Evolutionary conservation across 2,113 vertebrate genomes (phyloP), one percentile per base, ranked within the genome.

Genomic region (Pionites leucogaster): DNA sequence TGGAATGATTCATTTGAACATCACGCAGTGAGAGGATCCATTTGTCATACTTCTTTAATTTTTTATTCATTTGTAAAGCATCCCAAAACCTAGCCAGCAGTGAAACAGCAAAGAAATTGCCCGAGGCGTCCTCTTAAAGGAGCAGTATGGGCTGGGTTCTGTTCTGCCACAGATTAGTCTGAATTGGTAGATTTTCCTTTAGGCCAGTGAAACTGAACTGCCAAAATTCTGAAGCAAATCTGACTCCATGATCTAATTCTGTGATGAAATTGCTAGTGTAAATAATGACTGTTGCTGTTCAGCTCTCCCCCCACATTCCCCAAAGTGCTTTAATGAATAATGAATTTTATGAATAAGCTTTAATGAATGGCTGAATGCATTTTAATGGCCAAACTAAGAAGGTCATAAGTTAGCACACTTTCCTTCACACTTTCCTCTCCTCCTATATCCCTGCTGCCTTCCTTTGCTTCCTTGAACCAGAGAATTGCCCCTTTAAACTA

Each of bases 1-100:
- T 95, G 93, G 96, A 96, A 93, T 82, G 93, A 95, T 93, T 95
- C 92, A 79, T 44, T 82, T 79, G 83, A 94, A 92, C 69, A 55
- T 86, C 13, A 22, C 12, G 4, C 59, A 84, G 96, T 75, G 69
- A 95, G 72, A 91, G 95, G 93, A 97, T 95, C 87, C 86, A 95
- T 96, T 95, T 92, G 92, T 96, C 95, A 95, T 86, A 90, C 84
- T 95, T 93, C 86, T 96, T 97, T 96, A 88, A 86, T 9, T 92
- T 97, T 93, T 84, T 65, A 92, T 97, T 90, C 65, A 93, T 74
- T 88, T 96, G 62, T 95, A 97, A 96, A 72, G 33, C 88, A 86
- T 96, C 92, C 93, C 84, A 89, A 96, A 93, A 77, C 41, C 69
- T 79, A 75, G 44, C 46, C 52, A 91, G 96, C 89, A 78, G 77